These are phyloP conservation scores for Equus quagga DNA, from an alignment of 2,113 vertebrate genomes.

Conservation along the genomic window DNA sequence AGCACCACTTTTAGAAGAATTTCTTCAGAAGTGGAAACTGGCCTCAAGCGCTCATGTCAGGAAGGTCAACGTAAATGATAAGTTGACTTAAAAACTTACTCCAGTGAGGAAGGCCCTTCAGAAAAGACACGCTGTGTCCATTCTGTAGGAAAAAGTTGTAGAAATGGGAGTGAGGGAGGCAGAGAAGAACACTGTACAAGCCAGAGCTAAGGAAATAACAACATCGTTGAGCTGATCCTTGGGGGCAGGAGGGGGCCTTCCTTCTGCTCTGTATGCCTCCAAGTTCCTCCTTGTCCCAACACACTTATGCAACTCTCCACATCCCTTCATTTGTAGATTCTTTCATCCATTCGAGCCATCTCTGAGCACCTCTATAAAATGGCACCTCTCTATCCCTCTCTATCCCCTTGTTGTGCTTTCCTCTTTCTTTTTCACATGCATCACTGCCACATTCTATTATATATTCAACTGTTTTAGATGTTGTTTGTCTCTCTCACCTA, in stretches of 20 bases:
- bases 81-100: slow-evolving; percentile 32
- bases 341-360: background rate
- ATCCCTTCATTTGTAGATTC: background rate
- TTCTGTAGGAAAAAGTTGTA: background rate
- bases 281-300: background rate
- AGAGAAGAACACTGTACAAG: background rate
- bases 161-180: background rate
- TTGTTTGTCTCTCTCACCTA: background rate
- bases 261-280: background rate
- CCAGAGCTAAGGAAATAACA: background rate
- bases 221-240: background rate
- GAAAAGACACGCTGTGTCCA: background rate
- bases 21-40: slow-evolving; percentile 71
- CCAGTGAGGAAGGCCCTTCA: background rate
- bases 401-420: background rate
- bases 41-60: slow-evolving; percentile 34
- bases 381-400: background rate
- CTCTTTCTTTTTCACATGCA: background rate
- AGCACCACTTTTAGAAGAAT: slow-evolving; percentile 68
- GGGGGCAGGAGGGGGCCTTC: background rate
- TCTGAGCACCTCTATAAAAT: background rate
- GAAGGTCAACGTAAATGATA: slow-evolving; percentile 9
- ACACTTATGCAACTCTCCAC: accelerated
- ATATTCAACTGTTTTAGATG: background rate
- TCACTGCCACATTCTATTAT: too few species aligned